These are phyloP conservation scores for Physeter macrocephalus DNA, from an alignment of 2,113 vertebrate species.

Conservation along the genomic window DNA sequence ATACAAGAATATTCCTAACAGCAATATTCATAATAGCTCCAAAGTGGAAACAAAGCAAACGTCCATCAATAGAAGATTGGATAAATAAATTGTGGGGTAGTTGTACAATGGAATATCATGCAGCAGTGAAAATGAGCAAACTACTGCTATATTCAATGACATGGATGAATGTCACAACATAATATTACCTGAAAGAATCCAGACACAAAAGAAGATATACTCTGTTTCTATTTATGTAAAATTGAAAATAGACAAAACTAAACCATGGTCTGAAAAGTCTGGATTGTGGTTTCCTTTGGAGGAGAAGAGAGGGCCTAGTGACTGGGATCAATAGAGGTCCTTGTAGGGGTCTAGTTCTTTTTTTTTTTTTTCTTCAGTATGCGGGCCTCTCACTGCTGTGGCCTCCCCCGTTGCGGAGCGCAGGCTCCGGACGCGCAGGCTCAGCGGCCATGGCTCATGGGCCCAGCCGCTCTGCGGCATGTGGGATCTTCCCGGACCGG, in stretches of 20 bases:
- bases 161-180: background rate
- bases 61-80: background rate
- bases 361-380: too few relatives aligned
- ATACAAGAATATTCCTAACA: background rate
- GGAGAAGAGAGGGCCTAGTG: background rate
- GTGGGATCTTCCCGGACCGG: too few relatives aligned
- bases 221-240: background rate
- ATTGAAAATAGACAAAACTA: background rate
- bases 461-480: too few relatives aligned
- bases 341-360: too few relatives aligned
- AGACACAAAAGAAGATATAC: background rate
- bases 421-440: too few relatives aligned
- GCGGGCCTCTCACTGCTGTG: too few relatives aligned
- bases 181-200: background rate
- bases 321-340: background rate
- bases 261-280: background rate
- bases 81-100: background rate
- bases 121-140: background rate
- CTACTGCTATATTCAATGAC: accelerated
- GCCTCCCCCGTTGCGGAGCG: too few relatives aligned
- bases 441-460: too few relatives aligned
- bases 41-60: too few relatives aligned
- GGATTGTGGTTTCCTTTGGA: background rate
- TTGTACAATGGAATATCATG: background rate
- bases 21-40: background rate